Evolutionary conservation across 2,888 invertebrate species (phyloP).

Genomic region (Panopea generosa): DNA sequence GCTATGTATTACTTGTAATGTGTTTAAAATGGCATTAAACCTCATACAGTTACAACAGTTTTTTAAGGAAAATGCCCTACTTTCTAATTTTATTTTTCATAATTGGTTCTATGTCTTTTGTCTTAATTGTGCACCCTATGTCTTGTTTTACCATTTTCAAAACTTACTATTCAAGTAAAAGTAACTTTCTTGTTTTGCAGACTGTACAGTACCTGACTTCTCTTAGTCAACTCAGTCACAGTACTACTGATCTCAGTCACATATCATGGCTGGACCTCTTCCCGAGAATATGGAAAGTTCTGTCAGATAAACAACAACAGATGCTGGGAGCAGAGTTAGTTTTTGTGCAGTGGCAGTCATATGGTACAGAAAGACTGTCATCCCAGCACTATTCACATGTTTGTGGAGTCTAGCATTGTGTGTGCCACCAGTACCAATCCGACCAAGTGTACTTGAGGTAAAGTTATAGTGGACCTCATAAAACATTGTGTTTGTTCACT

Average conservation of each 20-base stretch:
- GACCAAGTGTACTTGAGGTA: slow-evolving; percentile 89
- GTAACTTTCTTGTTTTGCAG: too few species aligned
- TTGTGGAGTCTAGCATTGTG: slow-evolving; percentile 94
- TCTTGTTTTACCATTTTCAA: too few species aligned
- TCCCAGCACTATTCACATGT: slow-evolving; percentile 96
- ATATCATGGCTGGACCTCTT: slow-evolving; percentile 95
- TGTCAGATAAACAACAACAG: slow-evolving; percentile 94
- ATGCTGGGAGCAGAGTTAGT: slow-evolving; percentile 94
- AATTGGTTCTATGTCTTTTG: too few species aligned
- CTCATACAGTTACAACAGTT: too few species aligned
- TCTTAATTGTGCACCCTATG: too few species aligned
- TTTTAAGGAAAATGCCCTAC: too few species aligned
- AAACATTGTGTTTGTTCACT: too few species aligned
- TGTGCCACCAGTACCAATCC: slow-evolving; percentile 93
- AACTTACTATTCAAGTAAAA: too few species aligned
- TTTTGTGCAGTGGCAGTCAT: slow-evolving; percentile 95
- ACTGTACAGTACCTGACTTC: slow-evolving; percentile 93
- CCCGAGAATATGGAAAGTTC: slow-evolving; percentile 94
- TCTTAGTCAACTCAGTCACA: slow-evolving; percentile 95
- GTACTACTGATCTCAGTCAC: slow-evolving; percentile 96
- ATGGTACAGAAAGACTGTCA: slow-evolving; percentile 96
- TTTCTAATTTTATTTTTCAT: too few species aligned
- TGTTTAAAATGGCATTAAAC: too few species aligned
- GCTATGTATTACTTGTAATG: too few species aligned
- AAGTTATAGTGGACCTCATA: too few species aligned